Conservation (phyloP, 30 jellyfish, hydroid and myxozoan genomes). For the Hydractinia symbiolongicarpus region DNA sequence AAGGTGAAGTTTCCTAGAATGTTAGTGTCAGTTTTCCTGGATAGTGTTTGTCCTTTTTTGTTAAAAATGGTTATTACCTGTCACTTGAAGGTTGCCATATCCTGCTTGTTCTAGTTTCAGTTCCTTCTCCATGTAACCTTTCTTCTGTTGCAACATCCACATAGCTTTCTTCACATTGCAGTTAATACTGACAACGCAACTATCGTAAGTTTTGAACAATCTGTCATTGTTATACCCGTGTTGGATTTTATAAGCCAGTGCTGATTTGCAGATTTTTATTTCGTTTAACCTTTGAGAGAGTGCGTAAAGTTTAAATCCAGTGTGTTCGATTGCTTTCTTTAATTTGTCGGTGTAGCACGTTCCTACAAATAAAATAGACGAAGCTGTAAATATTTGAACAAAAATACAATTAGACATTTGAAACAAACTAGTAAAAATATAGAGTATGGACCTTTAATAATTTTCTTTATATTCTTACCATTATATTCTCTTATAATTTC, state of each 20-base stretch:
- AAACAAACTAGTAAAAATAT: background rate
- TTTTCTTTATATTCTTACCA: background rate
- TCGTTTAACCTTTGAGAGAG: background rate
- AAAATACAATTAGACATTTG: background rate
- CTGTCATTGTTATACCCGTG: constrained; percentile 1
- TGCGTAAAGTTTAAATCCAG: background rate
- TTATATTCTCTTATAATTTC: background rate
- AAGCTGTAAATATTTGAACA: background rate
- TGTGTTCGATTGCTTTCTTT: background rate
- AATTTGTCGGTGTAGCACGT: constrained; percentile 11
- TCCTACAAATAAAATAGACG: background rate
- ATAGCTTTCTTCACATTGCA: background rate
- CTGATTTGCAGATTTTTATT: background rate
- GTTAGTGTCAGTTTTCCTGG: background rate
- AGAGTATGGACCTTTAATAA: background rate
- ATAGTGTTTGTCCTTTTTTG: background rate
- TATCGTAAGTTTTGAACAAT: background rate
- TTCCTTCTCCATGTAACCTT: background rate
- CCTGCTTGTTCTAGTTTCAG: constrained; percentile 8
- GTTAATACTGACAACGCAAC: background rate
- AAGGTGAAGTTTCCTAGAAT: background rate
- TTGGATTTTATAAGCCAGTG: background rate
- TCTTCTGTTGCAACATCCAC: constrained; percentile 17
- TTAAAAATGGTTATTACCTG: background rate
- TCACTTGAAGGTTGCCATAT: background rate